Percentiles rank a stretch among this genome's conserved stretches.
Evolutionary conservation across 2,797 vertebrate genomes (phyloP).

Genomic region (Tenualosa ilisha): DNA sequence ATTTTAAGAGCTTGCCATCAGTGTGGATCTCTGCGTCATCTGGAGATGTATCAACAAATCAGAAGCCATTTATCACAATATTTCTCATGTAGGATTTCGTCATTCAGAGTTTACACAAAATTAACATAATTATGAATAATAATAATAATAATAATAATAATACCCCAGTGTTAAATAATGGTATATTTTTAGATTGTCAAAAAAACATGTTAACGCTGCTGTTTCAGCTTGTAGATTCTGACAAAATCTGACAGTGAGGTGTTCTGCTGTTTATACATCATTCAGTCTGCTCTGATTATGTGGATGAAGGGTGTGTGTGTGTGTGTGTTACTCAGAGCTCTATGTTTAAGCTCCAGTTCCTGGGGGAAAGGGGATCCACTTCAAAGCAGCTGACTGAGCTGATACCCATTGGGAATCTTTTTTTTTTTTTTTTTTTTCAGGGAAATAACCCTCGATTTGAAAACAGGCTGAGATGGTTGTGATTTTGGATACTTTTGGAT

Average conservation of each 20-base stretch:
- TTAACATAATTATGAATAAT: not conserved
- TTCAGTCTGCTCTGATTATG: not conserved
- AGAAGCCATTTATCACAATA: not conserved
- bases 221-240: not conserved
- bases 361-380: conserved; percentile 76
- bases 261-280: conserved; percentile 10
- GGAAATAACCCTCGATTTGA: conserved; percentile 28
- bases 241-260: not conserved
- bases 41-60: not conserved
- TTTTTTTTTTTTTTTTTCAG: conserved; percentile 25
- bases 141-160: not conserved
- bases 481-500: not conserved
- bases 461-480: conserved; percentile 52
- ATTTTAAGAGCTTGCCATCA: not conserved
- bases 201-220: not conserved
- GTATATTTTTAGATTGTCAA: not conserved
- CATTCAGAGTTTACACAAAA: not conserved
- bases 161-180: no score
- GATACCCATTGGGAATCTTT: conserved; percentile 60
- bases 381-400: conserved; percentile 78
- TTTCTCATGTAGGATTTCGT: not conserved
- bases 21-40: not conserved
- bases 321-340: conserved; percentile 47
- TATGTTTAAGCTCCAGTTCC: conserved; percentile 72
- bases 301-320: conserved; percentile 16